phyloP scores from a whole-genome alignment of 2,797 vertebrate species.

The Ciconia nigra region DNA sequence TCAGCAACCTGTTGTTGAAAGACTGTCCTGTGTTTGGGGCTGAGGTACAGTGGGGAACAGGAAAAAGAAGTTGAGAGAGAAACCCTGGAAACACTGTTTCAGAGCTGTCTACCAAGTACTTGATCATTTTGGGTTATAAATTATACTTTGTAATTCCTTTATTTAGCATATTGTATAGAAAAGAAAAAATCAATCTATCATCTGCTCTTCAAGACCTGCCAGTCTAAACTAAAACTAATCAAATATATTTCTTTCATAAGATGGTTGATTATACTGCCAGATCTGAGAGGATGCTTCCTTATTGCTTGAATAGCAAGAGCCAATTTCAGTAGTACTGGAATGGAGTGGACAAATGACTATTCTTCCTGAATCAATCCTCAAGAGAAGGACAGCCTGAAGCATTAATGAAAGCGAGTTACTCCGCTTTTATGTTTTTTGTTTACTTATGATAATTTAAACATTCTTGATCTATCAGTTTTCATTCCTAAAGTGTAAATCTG shows the following conservation, averaged over 20 bases:
- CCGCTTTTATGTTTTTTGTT: background rate
- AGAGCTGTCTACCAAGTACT: background rate
- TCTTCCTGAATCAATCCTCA: background rate
- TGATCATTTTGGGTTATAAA: background rate
- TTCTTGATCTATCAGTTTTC: background rate
- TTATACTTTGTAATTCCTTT: background rate
- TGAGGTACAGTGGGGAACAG: background rate
- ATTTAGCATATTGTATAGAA: background rate
- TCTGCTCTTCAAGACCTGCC: background rate
- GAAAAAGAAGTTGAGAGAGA: background rate
- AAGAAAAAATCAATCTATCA: background rate
- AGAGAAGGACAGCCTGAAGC: background rate
- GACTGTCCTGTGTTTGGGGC: background rate
- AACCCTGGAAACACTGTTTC: background rate
- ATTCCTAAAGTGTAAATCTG: background rate
- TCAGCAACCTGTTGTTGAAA: background rate
- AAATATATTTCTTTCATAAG: background rate
- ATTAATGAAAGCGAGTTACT: background rate
- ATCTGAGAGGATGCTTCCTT: background rate
- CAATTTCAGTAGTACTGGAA: background rate
- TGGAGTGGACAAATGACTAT: background rate
- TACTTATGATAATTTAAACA: background rate
- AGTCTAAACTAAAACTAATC: background rate
- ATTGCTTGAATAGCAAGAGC: background rate
- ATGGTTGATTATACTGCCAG: background rate